Evolutionary conservation across 1,140 invertebrate species (phyloP), one percentile per base, ranked within the genome.

Genomic region (Nymphalis io): DNA sequence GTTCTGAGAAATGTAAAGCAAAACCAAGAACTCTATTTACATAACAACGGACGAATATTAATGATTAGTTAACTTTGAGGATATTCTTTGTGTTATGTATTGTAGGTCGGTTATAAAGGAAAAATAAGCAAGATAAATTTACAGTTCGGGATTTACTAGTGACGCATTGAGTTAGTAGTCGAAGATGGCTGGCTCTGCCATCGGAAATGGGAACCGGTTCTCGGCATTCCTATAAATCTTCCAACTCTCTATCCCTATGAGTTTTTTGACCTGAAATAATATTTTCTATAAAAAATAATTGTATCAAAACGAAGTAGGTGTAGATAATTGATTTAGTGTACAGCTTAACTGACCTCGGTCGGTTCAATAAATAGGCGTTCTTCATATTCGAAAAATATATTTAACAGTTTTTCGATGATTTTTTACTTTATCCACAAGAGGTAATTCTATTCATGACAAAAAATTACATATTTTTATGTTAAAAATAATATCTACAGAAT

Each of bases 201-300:
- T 85, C 85, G 85, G 85, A 89, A 87, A 77, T 79, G 74, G 68
- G 70, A 79, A 84, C 84, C 82, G 85, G 87, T 86, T 85, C 75
- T 76, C 60, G 73, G 75, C 84, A 89, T 89, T 88, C 84, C 82
- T 86, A 83, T 81, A 83, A 84, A 81, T 81, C 81, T 75, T 80
- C 65, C 71, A 73, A 76, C 74, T 74, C 72, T 79, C 76, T 81
- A 80, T 82, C 76, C 79, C 73, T 73, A 71, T 46, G 73, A 73
- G 79, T 80, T 74, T 79, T 71, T 70, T 78, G 78, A 77, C 77
- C 71, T 68, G 68, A 55, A 27, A 74, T 73, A 55, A 53, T 42
- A 65, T 58, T 67, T 44, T 64, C 55, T 51, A 60, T 65, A 48
- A 64, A 69, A 60, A 60, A 53, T 18, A 60, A 64, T 64, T 48